phyloP scores from a whole-genome alignment of 2,113 vertebrate genomes.

The Pangasianodon hypophthalmus region DNA sequence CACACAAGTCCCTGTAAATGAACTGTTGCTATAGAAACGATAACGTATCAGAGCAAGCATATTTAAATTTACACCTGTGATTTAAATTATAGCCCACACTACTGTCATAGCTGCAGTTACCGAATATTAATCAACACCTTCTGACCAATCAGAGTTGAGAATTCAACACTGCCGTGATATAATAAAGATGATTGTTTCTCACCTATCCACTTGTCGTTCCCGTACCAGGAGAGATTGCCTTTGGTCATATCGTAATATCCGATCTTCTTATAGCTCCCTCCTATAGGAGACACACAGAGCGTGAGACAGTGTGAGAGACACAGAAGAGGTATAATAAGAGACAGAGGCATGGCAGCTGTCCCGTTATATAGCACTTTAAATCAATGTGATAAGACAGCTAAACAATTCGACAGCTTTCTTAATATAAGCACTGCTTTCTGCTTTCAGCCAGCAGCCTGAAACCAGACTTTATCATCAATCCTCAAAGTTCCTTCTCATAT shows the following conservation, averaged over 20 bases:
- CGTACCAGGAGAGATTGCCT: slow-evolving; percentile 91
- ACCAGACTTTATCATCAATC: slow-evolving; percentile 42
- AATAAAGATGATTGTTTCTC: slow-evolving; percentile 58
- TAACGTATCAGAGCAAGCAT: background rate
- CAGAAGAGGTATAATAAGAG: slow-evolving; percentile 1
- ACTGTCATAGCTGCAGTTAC: background rate
- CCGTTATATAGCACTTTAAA: slow-evolving; percentile 8
- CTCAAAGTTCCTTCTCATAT: background rate
- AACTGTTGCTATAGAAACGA: background rate
- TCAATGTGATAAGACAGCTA: slow-evolving; percentile 15
- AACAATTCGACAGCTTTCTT: slow-evolving; percentile 30
- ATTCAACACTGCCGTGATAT: no score
- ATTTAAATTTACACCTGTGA: background rate
- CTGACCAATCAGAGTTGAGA: background rate
- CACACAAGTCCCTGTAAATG: background rate
- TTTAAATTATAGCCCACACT: background rate
- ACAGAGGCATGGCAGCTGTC: background rate
- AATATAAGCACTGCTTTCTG: slow-evolving; percentile 23
- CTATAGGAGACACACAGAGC: slow-evolving; percentile 62
- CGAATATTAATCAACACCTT: background rate
- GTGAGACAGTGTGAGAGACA: slow-evolving; percentile 19
- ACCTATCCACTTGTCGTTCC: slow-evolving; percentile 92
- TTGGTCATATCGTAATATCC: slow-evolving; percentile 95
- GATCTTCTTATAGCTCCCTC: slow-evolving; percentile 92
- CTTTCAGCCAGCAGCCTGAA: slow-evolving; percentile 19